Conservation (phyloP, 35 echinoderm and acorn worm genomes). For the Heliocidaris erythrogramma region DNA sequence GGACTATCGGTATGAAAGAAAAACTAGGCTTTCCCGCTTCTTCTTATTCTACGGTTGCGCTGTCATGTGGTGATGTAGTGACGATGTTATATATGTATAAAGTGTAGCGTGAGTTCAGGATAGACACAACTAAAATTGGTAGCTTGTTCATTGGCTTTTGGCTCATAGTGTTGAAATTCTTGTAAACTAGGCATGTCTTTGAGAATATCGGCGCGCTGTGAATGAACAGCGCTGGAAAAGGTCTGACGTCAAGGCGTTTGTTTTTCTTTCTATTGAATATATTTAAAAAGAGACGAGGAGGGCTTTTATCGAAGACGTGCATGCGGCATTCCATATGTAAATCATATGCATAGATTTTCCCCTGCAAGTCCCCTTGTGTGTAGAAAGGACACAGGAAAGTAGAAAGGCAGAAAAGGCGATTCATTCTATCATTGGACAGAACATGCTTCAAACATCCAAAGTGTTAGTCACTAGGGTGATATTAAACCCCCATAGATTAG, state of each 20-base stretch:
- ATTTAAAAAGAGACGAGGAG: constrained; percentile 21
- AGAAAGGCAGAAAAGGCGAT: constrained; percentile 41
- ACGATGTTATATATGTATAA: constrained; percentile 36
- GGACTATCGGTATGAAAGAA: not conserved
- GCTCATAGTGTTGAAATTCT: constrained; percentile 1
- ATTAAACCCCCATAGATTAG: not conserved
- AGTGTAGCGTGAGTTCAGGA: constrained; percentile 24
- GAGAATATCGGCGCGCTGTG: constrained; percentile 14
- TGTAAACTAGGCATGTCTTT: constrained; percentile 17
- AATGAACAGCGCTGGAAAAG: constrained; percentile 15
- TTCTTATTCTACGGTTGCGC: constrained; percentile 21
- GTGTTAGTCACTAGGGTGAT: not conserved
- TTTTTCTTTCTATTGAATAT: constrained; percentile 33
- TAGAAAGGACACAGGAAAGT: not conserved
- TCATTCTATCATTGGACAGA: constrained; percentile 36
- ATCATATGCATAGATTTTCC: constrained; percentile 36
- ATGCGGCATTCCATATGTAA: constrained; percentile 44
- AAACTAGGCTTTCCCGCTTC: constrained; percentile 30
- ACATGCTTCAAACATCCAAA: not conserved
- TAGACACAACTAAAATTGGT: constrained; percentile 11
- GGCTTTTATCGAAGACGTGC: constrained; percentile 23
- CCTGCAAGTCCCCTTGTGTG: constrained; percentile 23
- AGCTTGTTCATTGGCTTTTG: not conserved
- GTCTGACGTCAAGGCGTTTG: constrained; percentile 1
- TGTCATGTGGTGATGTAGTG: constrained; percentile 5